phyloP scores from a whole-genome alignment of 2,797 vertebrate species.

The Atherinosoma microstoma region DNA sequence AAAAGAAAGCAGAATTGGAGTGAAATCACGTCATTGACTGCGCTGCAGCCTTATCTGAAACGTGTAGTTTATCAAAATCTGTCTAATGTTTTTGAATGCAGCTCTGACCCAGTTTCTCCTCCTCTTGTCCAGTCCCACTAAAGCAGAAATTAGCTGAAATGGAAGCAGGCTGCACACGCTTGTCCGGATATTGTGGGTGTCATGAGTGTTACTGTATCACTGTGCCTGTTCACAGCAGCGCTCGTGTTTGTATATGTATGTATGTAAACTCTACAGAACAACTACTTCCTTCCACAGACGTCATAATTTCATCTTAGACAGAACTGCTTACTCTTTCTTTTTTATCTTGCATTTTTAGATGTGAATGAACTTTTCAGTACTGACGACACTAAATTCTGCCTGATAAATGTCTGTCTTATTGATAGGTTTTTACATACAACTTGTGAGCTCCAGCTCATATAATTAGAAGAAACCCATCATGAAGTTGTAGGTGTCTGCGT shows the following conservation, averaged over 20 bases:
- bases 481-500: background rate
- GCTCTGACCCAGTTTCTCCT: background rate
- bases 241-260: slow-evolving; percentile 53
- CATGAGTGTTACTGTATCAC: slow-evolving; percentile 30
- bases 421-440: slow-evolving; percentile 12
- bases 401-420: slow-evolving; percentile 27
- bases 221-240: slow-evolving; percentile 61
- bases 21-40: background rate
- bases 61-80: background rate
- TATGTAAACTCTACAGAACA: slow-evolving; percentile 59
- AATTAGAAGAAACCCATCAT: background rate
- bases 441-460: slow-evolving; percentile 7
- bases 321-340: slow-evolving; percentile 32
- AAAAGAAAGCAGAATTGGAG: background rate
- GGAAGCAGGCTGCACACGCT: background rate
- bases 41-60: slow-evolving; percentile 4
- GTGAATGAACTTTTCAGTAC: background rate
- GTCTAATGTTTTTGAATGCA: slow-evolving; percentile 16
- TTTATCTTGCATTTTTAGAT: slow-evolving; percentile 12
- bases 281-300: slow-evolving; percentile 38
- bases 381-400: slow-evolving; percentile 9
- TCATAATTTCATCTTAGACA: slow-evolving; percentile 26
- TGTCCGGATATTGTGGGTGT: slow-evolving; percentile 12
- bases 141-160: background rate
- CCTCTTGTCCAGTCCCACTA: background rate